Evolutionary conservation across 2,888 invertebrate species (phyloP), one percentile per base, ranked within the genome.

Genomic region (Nudaria mundana): DNA sequence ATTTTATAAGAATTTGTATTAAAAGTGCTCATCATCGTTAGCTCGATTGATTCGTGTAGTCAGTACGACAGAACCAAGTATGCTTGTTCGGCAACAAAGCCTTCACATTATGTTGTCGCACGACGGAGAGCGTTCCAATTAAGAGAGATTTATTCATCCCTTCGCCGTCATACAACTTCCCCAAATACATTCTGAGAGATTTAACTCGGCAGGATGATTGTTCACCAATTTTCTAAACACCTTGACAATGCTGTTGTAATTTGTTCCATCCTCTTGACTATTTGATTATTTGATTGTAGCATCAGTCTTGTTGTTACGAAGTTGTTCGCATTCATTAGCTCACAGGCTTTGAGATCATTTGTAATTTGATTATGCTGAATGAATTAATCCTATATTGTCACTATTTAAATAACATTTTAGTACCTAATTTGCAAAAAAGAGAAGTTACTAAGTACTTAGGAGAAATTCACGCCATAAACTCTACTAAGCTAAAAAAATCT

Each of bases 171-270:
- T 75, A 71, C 70, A 68, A 75, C 70, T 76, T 68, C 76, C 75
- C 69, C 66, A 70, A 75, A 81, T 79, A 77, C 79, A 78, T 82
- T 82, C 82, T 83, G 80, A 78, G 73, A 81, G 79, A 78, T 79
- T 83, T 80, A 79, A 81, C 76, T 78, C 73, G 72, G 70, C 72
- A 76, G 73, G 76, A 78, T 77, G 78, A 81, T 84, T 85, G 83
- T 83, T 76, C 79, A 76, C 77, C 79, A 81, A 85, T 83, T 83
- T 83, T 81, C 81, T 79, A 83, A 84, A 83, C 84, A 82, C 80
- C 76, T 79, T 62, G 66, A 83, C 81, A 81, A 81, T 81, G 76
- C 75, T 73, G 59, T 63, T 68, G 72, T 80, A 82, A 83, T 85
- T 86, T 83, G 82, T 86, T 81, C 69, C 68, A 71, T 79, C 76